phyloP scores from a whole-genome alignment of 2,113 vertebrate species.

The Hippocampus comes region DNA sequence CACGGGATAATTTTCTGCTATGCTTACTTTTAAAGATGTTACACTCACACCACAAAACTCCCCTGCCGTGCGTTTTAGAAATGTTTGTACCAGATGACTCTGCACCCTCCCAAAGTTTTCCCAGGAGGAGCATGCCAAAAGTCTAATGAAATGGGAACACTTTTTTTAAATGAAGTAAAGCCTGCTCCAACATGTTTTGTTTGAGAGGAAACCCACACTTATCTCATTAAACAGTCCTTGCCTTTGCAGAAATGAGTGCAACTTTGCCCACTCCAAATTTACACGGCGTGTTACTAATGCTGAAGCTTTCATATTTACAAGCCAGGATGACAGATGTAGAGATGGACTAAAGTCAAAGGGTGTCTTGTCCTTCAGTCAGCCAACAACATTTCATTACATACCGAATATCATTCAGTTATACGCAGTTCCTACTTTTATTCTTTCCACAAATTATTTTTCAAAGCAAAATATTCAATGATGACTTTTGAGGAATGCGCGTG shows the following conservation, averaged over 20 bases:
- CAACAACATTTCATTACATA: neutral
- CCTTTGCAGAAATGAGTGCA: conserved; percentile 10
- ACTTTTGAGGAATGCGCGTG: conserved; percentile 44
- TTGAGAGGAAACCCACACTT: conserved; percentile 50
- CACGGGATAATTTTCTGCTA: conserved; percentile 47
- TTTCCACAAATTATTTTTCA: conserved; percentile 21
- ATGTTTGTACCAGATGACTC: conserved; percentile 60
- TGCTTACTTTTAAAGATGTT: conserved; percentile 57
- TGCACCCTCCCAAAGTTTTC: conserved; percentile 42
- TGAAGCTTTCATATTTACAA: neutral
- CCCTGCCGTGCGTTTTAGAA: conserved; percentile 53
- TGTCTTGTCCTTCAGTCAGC: neutral
- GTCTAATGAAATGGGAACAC: conserved; percentile 43
- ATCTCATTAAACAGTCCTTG: conserved; percentile 47
- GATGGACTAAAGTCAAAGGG: neutral
- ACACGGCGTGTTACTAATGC: neutral
- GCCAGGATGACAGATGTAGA: neutral
- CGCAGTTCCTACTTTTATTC: neutral
- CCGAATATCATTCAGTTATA: neutral
- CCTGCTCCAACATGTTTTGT: conserved; percentile 48
- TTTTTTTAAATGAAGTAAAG: conserved; percentile 27
- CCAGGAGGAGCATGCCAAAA: conserved; percentile 22
- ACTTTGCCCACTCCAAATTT: neutral
- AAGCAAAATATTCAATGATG: conserved; percentile 50
- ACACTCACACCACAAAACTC: conserved; percentile 40